Conservation (phyloP, 2,888 invertebrate genomes). For the Leucophora obtusa region DNA sequence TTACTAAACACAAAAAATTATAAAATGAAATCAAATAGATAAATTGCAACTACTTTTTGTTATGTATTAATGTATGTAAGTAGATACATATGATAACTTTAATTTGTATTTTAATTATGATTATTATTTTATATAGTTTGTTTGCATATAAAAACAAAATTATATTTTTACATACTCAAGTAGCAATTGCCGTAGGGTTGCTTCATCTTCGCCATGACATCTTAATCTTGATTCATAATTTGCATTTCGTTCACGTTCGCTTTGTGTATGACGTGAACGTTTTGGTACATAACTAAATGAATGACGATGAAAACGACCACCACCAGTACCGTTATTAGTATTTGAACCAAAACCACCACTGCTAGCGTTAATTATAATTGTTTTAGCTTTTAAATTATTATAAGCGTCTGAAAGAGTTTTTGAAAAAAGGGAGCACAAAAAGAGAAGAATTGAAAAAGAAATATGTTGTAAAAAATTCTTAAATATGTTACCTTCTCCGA, state of each 20-base stretch:
- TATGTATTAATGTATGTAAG: conserved; percentile 10
- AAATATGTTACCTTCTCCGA: too few relatives aligned
- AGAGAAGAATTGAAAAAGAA: not conserved
- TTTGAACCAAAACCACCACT: conserved; percentile 74
- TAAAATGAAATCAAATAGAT: not conserved
- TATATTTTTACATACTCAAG: conserved; percentile 87
- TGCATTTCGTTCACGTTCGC: conserved; percentile 76
- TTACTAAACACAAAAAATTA: not conserved
- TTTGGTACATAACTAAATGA: conserved; percentile 79
- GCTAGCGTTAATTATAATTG: conserved; percentile 72
- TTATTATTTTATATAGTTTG: not conserved
- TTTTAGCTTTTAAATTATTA: conserved; percentile 30
- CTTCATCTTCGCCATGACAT: conserved; percentile 88
- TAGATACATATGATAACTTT: conserved; percentile 17
- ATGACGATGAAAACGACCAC: conserved; percentile 77
- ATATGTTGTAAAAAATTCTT: too few relatives aligned
- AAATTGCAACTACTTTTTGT: not conserved
- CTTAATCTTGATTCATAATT: conserved; percentile 77
- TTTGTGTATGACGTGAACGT: conserved; percentile 75
- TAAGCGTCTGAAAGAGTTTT: conserved; percentile 48
- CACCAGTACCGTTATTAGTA: conserved; percentile 74
- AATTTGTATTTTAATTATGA: not conserved
- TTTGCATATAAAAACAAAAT: conserved; percentile 11
- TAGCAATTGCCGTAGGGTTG: conserved; percentile 96
- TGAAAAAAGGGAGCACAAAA: not conserved